phyloP scores from a whole-genome alignment of 1,140 invertebrate species.

The Drosophila busckii region DNA sequence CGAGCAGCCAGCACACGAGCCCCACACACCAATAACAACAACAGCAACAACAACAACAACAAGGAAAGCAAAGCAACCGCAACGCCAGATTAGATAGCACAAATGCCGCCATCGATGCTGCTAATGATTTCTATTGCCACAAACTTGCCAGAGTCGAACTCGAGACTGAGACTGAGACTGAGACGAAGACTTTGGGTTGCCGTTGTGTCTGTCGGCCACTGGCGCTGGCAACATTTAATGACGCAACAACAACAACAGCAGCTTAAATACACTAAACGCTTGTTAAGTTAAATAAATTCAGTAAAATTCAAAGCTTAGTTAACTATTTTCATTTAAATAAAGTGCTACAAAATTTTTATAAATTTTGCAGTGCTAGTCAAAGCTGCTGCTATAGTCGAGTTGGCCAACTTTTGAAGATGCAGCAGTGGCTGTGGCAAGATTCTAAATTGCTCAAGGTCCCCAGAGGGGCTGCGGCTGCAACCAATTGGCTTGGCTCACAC shows the following conservation, averaged over 20 bases:
- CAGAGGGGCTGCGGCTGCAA: slow-evolving; percentile 33
- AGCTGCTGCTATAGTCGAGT: too few relatives aligned
- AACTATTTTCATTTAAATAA: too few relatives aligned
- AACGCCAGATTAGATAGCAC: slow-evolving; percentile 68
- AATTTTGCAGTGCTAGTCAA: not conserved
- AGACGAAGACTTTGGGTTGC: slow-evolving; percentile 38
- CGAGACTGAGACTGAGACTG: slow-evolving; percentile 1
- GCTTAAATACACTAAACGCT: slow-evolving; percentile 6
- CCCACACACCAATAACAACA: not conserved
- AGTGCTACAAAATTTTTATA: too few relatives aligned
- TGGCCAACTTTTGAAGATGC: too few relatives aligned
- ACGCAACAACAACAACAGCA: slow-evolving; percentile 43
- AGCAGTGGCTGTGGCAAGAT: slow-evolving; percentile 6
- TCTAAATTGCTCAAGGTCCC: slow-evolving; percentile 61
- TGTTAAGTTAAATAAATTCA: too few relatives aligned
- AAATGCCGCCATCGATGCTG: slow-evolving; percentile 39
- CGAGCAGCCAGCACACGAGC: slow-evolving; percentile 36
- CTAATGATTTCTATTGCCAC: slow-evolving; percentile 73
- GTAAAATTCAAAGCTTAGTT: too few relatives aligned
- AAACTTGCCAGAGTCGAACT: too few relatives aligned
- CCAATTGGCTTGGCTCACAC: slow-evolving; percentile 70
- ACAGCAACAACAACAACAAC: not conserved
- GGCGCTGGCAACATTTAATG: slow-evolving; percentile 46
- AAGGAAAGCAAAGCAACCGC: slow-evolving; percentile 7
- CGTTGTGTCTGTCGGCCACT: slow-evolving; percentile 41